These are phyloP conservation scores for Nerophis ophidion DNA, from an alignment of 2,113 vertebrate species.

Conservation along the genomic window DNA sequence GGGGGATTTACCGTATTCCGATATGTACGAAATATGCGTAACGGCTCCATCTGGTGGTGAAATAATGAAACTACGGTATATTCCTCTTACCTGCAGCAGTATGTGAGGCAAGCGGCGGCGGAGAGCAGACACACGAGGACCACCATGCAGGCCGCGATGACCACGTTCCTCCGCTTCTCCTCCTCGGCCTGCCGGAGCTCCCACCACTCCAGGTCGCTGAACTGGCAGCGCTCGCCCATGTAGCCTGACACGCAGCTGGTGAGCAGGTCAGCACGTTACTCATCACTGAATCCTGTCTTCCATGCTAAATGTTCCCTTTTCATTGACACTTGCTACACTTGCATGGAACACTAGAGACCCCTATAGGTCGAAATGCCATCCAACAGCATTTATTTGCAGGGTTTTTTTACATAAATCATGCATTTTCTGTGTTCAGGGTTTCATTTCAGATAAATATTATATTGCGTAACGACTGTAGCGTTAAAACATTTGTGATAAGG, in stretches of 20 bases:
- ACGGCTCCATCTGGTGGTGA: no score
- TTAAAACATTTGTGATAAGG: no score
- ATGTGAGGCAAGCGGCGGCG: constrained; percentile 63
- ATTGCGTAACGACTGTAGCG: background rate
- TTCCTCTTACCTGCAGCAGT: constrained; percentile 74
- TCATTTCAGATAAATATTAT: background rate
- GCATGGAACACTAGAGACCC: constrained; percentile 55
- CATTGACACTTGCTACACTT: background rate
- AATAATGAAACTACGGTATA: no score
- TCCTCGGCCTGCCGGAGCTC: constrained; percentile 71
- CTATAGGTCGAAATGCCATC: constrained; percentile 39
- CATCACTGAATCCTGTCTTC: no score
- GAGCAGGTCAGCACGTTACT: background rate
- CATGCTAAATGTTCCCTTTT: background rate
- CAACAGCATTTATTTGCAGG: no score
- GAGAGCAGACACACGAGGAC: constrained; percentile 70
- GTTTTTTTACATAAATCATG: no score
- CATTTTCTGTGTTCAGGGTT: background rate
- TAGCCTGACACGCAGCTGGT: constrained; percentile 79
- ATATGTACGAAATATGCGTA: no score
- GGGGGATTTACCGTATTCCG: no score
- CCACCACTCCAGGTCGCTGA: constrained; percentile 86
- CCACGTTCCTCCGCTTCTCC: constrained; percentile 67
- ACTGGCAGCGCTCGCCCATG: constrained; percentile 85
- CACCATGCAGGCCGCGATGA: constrained; percentile 57